Conservation (phyloP, 2,888 invertebrate species). For the Coenonympha glycerion region DNA sequence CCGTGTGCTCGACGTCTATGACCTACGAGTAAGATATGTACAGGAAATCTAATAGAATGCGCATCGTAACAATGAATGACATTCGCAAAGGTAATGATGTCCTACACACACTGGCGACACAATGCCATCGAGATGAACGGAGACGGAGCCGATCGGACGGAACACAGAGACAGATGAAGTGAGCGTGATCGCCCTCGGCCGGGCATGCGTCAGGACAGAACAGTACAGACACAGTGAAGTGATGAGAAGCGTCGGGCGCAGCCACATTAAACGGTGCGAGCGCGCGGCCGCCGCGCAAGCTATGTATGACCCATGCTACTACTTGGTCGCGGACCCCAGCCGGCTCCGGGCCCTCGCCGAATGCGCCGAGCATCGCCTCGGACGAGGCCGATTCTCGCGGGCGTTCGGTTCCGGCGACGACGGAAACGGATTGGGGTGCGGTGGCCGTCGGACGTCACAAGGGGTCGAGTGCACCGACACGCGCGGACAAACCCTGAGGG, state of each 20-base stretch:
- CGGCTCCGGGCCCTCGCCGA: slow-evolving; percentile 33
- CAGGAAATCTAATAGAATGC: slow-evolving; percentile 73
- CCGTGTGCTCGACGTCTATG: slow-evolving; percentile 50
- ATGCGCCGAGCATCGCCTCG: slow-evolving; percentile 23
- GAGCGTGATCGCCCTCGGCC: slow-evolving; percentile 73
- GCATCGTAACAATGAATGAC: slow-evolving; percentile 70
- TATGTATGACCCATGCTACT: slow-evolving; percentile 76
- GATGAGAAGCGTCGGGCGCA: slow-evolving; percentile 76
- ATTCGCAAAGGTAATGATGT: slow-evolving; percentile 67
- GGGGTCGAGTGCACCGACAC: slow-evolving; percentile 64
- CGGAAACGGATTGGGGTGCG: slow-evolving; percentile 33
- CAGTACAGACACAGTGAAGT: slow-evolving; percentile 75
- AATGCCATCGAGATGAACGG: slow-evolving; percentile 70
- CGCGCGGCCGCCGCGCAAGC: slow-evolving; percentile 74
- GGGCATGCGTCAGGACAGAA: slow-evolving; percentile 75
- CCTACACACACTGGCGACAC: slow-evolving; percentile 64
- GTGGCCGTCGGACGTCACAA: slow-evolving; percentile 72
- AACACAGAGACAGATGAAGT: slow-evolving; percentile 74
- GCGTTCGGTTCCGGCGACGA: slow-evolving; percentile 21
- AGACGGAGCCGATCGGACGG: slow-evolving; percentile 69
- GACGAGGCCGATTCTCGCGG: slow-evolving; percentile 18
- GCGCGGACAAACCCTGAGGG: slow-evolving; percentile 53
- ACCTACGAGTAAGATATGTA: slow-evolving; percentile 62
- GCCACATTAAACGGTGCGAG: slow-evolving; percentile 75
- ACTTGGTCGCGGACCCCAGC: slow-evolving; percentile 49